Base-by-base conservation (phyloP, 2,113 vertebrate genomes). In the Festucalex cinctus region DNA sequence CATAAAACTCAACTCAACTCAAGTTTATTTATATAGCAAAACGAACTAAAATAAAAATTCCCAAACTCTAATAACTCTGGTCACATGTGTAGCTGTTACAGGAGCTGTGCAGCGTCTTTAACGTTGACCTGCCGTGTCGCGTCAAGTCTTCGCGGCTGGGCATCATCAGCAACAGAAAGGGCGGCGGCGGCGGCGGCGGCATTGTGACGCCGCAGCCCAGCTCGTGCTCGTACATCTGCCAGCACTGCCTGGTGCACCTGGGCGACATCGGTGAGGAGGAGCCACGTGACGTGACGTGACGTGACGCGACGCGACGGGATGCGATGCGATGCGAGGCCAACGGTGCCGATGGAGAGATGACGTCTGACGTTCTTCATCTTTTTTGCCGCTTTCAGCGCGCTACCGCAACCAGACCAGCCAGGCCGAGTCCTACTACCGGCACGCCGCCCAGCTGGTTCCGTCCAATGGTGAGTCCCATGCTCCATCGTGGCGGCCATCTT, bases 331-430 rank as follows among this genome's bases (percentile, higher is more conserved):
- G n/a, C 6, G 2, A 3, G 10, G 6, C n/a, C 32, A 32, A 32
- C 5, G 0, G 57, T n/a, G 57, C 32, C 0, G 36, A 39, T 6
- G 2, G 39, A 22, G 39, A 22, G 58, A 24, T 19, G 14, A 20
- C 59, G 1, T 26, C 13, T 62, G 39, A 62, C 14, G 13, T 43
- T 17, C 12, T 10, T 44, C 1, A 0, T 37, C 0, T 62, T 43
- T 62, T 43, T 6, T 68, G 28, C 75, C 16, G 75, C 63, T 19
- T 73, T 65, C 87, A 99, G 97, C 97, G 73, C 97, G 97, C 57
- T 99, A 99, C 80, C 96, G 97, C 76, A 99, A 99, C 91, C 97
- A 99, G 91, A 98, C 96, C 86, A 99, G 97, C 91, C 97, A 99
- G 91, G 97, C 97, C 32, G 97, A 99, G 89, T 99, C 97, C 36